phyloP scores from a whole-genome alignment of 2,113 vertebrate genomes.

The Chaetodon auriga region DNA sequence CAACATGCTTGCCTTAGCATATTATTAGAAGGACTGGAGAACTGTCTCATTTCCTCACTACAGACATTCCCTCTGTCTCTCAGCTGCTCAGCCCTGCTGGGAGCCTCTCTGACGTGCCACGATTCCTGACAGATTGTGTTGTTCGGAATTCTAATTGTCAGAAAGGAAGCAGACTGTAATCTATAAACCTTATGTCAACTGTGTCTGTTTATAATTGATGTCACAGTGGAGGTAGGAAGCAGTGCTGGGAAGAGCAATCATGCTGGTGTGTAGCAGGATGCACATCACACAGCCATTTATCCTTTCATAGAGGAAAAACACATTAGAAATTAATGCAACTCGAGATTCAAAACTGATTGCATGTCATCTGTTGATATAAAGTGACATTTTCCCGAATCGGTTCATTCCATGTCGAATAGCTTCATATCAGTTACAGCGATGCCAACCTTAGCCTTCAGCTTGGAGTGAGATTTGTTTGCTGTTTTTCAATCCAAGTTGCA shows the following conservation, averaged over 20 bases:
- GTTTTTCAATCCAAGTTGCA: too few relatives aligned
- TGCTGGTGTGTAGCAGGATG: conserved; percentile 1
- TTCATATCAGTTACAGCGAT: background rate
- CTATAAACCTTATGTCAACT: conserved; percentile 11
- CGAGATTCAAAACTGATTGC: background rate
- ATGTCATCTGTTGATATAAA: background rate
- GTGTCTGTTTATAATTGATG: conserved; percentile 35
- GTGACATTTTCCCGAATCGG: background rate
- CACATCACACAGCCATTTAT: conserved; percentile 17
- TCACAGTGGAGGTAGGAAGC: conserved; percentile 16
- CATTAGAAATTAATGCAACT: background rate
- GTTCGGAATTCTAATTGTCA: conserved; percentile 30
- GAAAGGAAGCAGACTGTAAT: conserved; percentile 31
- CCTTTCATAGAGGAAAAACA: background rate
- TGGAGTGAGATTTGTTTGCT: too few relatives aligned
- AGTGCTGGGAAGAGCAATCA: conserved; percentile 9
- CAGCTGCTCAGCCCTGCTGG: conserved; percentile 27
- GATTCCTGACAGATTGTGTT: conserved; percentile 25
- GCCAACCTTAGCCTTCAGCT: too few relatives aligned
- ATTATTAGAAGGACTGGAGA: conserved; percentile 46
- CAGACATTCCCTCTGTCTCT: conserved; percentile 9
- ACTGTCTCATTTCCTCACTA: background rate
- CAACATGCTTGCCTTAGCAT: conserved; percentile 33
- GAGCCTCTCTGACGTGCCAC: conserved; percentile 21
- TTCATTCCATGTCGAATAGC: background rate